A percentile compares a stretch with the other conserved stretches of the same genome.
Conservation (phyloP, 2,888 invertebrate genomes). For the Drosophila meridiana region DNA sequence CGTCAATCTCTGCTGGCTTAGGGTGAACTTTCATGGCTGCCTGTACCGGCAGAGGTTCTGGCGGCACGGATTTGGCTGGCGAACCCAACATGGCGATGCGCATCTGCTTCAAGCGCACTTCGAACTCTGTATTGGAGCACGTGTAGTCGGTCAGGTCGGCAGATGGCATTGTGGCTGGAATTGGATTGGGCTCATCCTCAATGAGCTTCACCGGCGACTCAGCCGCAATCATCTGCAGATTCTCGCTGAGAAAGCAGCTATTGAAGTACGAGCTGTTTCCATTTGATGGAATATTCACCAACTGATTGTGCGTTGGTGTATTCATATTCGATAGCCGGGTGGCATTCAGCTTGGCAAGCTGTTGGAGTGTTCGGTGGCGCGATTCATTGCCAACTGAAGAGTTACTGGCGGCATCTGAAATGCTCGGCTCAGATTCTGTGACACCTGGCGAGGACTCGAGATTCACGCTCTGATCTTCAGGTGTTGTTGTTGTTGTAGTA, state of each 20-base stretch:
- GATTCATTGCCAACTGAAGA: not conserved
- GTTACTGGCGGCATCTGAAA: conserved; percentile 3
- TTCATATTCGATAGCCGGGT: conserved; percentile 15
- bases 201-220: conserved; percentile 63
- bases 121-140: conserved; percentile 55
- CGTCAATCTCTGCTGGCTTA: conserved; percentile 9
- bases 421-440: conserved; percentile 25
- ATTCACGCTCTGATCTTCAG: conserved; percentile 32
- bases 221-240: conserved; percentile 62
- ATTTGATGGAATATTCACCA: conserved; percentile 3
- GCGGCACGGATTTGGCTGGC: not conserved
- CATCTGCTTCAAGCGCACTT: conserved; percentile 55
- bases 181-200: conserved; percentile 49
- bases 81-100: conserved; percentile 55
- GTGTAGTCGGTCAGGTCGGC: conserved; percentile 30
- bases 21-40: not conserved
- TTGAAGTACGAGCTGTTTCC: conserved; percentile 28
- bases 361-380: conserved; percentile 40
- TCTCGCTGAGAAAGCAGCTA: conserved; percentile 41
- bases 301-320: conserved; percentile 31
- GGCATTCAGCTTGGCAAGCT: conserved; percentile 60
- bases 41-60: not conserved
- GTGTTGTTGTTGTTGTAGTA: not conserved
- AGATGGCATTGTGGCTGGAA: not conserved
- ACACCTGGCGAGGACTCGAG: conserved; percentile 59